Conservation (phyloP, 2,797 vertebrate species). For the Spinus pinus region DNA sequence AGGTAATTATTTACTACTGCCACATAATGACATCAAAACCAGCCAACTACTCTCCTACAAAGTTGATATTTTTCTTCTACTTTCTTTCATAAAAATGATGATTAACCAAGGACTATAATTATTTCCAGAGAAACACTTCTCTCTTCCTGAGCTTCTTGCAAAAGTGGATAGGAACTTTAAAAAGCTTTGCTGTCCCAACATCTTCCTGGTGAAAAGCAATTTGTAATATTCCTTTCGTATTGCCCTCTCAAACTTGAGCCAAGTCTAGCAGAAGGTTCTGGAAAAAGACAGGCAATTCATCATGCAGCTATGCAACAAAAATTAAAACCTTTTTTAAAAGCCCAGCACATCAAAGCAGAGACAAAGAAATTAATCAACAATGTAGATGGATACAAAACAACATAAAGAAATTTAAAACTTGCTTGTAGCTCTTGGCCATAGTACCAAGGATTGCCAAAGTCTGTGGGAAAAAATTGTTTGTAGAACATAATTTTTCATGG, state of each 20-base stretch:
- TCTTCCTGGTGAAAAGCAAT: background rate
- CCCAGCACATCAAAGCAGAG: background rate
- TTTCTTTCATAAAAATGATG: background rate
- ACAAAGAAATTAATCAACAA: background rate
- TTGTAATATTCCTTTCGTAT: background rate
- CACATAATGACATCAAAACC: background rate
- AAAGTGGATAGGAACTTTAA: background rate
- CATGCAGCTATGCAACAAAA: background rate
- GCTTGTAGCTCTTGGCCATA: accelerated
- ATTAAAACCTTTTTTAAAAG: accelerated
- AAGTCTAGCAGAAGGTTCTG: background rate
- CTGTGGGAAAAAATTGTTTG: background rate
- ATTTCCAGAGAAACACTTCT: background rate
- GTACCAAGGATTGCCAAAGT: background rate
- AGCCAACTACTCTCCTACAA: background rate
- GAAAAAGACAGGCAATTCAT: background rate
- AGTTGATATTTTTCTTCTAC: background rate
- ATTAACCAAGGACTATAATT: background rate
- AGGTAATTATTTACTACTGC: background rate
- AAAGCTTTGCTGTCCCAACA: background rate
- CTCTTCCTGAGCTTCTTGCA: background rate
- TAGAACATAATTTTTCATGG: background rate
- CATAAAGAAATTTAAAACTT: background rate
- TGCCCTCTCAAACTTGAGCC: background rate
- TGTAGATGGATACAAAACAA: background rate